Conservation (phyloP, 2,113 vertebrate species). For the Microtus montanus region DNA sequence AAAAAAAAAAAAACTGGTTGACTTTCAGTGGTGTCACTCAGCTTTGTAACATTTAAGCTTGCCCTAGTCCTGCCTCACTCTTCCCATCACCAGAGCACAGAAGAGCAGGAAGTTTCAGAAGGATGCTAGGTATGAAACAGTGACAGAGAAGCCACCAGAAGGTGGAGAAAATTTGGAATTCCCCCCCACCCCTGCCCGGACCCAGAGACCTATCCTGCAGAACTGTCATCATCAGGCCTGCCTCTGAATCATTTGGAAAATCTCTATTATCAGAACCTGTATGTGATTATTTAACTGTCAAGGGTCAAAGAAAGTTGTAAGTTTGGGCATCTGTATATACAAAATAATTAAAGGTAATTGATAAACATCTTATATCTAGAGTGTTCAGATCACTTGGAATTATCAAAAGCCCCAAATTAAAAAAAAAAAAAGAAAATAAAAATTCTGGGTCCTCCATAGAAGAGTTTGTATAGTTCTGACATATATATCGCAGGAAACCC, state of each 20-base stretch:
- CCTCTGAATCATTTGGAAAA: not conserved
- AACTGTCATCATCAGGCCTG: not conserved
- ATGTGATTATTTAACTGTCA: not conserved
- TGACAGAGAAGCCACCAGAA: not conserved
- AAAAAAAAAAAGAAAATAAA: not conserved
- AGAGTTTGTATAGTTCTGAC: not conserved
- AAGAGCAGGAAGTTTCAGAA: not conserved
- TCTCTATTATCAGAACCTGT: not conserved
- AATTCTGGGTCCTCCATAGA: not conserved
- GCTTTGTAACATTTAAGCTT: not conserved
- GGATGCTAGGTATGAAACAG: not conserved
- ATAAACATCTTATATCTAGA: not conserved
- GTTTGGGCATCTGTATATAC: not conserved
- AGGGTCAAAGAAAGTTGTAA: not conserved
- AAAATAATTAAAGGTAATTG: not conserved
- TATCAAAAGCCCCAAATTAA: not conserved
- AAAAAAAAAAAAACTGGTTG: not conserved
- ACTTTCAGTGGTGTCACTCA: conserved; percentile 1
- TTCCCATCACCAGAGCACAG: not conserved
- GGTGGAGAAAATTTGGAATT: not conserved
- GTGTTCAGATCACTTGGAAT: not conserved
- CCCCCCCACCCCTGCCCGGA: too few species aligned
- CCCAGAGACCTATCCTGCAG: not conserved
- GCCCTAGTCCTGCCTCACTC: not conserved
- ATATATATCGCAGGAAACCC: not conserved